phyloP scores from a whole-genome alignment of 2,888 invertebrate species.

The Aphrophora alni region DNA sequence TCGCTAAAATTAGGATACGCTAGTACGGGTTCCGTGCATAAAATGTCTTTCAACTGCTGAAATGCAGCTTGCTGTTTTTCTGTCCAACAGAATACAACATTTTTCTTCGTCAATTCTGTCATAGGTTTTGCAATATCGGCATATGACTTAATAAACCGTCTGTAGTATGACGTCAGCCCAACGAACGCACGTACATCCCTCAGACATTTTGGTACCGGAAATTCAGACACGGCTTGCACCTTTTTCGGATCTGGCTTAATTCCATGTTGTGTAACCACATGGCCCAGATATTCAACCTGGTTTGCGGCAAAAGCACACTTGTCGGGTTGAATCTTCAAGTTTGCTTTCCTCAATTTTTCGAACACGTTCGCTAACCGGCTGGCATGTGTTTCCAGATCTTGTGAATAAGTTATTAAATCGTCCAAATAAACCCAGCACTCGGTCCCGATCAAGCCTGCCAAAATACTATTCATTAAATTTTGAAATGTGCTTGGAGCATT shows the following conservation, averaged over 20 bases:
- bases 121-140: slow-evolving; percentile 51
- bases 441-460: slow-evolving; percentile 47
- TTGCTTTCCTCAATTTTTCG: not conserved
- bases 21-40: slow-evolving; percentile 52
- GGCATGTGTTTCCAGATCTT: slow-evolving; percentile 13
- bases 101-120: slow-evolving; percentile 42
- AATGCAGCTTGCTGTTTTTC: too few species aligned
- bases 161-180: slow-evolving; percentile 55
- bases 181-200: slow-evolving; percentile 50
- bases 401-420: too few species aligned
- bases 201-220: not conserved
- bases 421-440: slow-evolving; percentile 24
- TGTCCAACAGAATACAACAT: slow-evolving; percentile 46
- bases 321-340: too few species aligned
- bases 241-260: slow-evolving; percentile 40
- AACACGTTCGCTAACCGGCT: slow-evolving; percentile 2
- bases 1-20: slow-evolving; percentile 39
- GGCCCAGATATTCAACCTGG: slow-evolving; percentile 17
- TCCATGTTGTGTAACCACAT: too few species aligned
- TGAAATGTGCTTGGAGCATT: slow-evolving; percentile 53
- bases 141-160: slow-evolving; percentile 55
- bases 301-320: not conserved
- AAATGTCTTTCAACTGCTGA: slow-evolving; percentile 28
- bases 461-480: slow-evolving; percentile 51
- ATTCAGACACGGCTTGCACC: not conserved